These are phyloP conservation scores for Pica pica DNA, from an alignment of 2,113 vertebrate genomes.

Conservation along the genomic window DNA sequence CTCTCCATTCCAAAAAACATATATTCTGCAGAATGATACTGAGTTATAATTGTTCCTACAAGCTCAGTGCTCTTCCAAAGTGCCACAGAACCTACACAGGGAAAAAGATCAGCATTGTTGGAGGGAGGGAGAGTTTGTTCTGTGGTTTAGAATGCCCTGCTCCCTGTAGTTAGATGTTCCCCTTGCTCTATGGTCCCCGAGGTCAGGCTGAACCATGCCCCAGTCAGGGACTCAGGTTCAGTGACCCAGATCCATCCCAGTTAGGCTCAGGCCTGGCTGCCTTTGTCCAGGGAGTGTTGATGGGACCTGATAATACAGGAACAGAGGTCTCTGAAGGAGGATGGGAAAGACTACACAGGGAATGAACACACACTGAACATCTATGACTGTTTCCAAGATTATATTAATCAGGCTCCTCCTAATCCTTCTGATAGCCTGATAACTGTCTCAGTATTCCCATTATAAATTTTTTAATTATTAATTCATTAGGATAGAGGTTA, in stretches of 20 bases:
- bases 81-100: accelerated
- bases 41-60: neutral
- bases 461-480: constrained; percentile 15
- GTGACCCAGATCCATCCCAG: neutral
- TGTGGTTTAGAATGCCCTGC: neutral
- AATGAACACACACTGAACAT: neutral
- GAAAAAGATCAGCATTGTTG: neutral
- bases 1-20: neutral
- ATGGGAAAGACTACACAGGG: neutral
- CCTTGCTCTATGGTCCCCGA: neutral
- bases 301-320: neutral
- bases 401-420: neutral
- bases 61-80: neutral
- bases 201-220: neutral
- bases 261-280: neutral
- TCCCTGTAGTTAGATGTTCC: neutral
- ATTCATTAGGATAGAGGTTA: constrained; percentile 10
- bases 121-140: too few relatives aligned
- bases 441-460: neutral
- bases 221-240: neutral
- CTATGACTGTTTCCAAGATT: neutral
- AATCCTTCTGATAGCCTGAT: neutral
- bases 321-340: neutral
- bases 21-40: neutral
- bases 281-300: neutral